These are phyloP conservation scores for Nilaparvata lugens DNA, from an alignment of 1,140 invertebrate genomes.

Conservation along the genomic window DNA sequence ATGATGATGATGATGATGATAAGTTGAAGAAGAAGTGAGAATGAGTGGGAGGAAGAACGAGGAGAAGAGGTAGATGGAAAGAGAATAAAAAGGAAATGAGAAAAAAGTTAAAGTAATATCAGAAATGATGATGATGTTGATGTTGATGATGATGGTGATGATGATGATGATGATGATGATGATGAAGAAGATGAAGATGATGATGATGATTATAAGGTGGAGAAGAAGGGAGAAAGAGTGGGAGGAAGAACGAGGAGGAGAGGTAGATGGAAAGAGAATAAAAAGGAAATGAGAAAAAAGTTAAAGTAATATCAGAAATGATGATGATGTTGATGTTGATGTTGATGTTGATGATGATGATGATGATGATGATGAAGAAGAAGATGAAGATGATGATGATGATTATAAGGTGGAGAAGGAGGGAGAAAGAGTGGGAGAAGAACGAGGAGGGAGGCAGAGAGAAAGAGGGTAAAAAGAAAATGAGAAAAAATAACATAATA, in stretches of 20 bases:
- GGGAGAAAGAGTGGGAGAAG: background rate
- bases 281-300: background rate
- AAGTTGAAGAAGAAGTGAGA: background rate
- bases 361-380: background rate
- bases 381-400: background rate
- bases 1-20: background rate
- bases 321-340: background rate
- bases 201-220: background rate
- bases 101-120: background rate
- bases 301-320: background rate
- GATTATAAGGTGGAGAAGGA: background rate
- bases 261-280: background rate
- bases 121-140: background rate
- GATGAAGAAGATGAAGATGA: background rate
- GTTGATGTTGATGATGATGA: background rate
- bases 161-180: too few species aligned
- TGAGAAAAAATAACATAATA: background rate
- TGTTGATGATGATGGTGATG: background rate
- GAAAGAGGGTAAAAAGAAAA: slow-evolving; percentile 3
- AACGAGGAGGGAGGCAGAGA: background rate
- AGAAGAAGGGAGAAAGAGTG: background rate
- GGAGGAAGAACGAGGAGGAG: background rate
- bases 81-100: background rate
- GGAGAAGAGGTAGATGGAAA: background rate
- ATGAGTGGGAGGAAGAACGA: background rate